These are phyloP conservation scores for Lycaon pictus DNA, from an alignment of 2,113 vertebrate genomes.

Conservation along the genomic window DNA sequence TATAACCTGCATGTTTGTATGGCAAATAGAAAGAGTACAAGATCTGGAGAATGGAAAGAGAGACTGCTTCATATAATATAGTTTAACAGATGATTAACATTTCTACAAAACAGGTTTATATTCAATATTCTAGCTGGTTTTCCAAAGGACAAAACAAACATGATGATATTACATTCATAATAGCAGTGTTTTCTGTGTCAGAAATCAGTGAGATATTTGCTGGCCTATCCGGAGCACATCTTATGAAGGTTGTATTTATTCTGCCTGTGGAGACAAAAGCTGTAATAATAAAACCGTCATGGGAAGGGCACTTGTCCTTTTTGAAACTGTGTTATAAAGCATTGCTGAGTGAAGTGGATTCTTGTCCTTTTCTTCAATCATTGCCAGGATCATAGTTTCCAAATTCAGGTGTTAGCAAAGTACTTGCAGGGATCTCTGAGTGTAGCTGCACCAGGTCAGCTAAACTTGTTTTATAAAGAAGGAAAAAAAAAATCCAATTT, in stretches of 20 bases:
- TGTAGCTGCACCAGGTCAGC: neutral
- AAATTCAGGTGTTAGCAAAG: constrained; percentile 38
- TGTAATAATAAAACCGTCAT: constrained; percentile 69
- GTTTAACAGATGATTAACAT: constrained; percentile 61
- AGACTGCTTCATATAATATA: neutral
- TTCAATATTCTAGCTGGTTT: constrained; percentile 38
- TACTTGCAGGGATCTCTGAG: neutral
- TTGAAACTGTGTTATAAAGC: constrained; percentile 44
- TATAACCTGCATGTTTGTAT: neutral
- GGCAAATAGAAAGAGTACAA: neutral
- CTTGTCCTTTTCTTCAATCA: constrained; percentile 62
- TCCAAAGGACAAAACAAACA: constrained; percentile 54
- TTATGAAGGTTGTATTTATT: constrained; percentile 68
- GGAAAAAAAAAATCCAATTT: neutral
- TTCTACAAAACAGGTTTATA: neutral
- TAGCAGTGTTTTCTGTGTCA: neutral
- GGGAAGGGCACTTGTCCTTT: constrained; percentile 47
- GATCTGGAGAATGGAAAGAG: neutral
- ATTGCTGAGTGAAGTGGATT: constrained; percentile 30
- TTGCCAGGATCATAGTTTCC: neutral
- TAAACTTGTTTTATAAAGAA: neutral
- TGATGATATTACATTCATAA: constrained; percentile 39
- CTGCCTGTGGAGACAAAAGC: constrained; percentile 69
- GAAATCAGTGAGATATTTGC: constrained; percentile 45
- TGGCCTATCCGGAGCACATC: constrained; percentile 49